Base-by-base conservation (phyloP, 2,888 invertebrate species). In the Aleiodes testaceus region DNA sequence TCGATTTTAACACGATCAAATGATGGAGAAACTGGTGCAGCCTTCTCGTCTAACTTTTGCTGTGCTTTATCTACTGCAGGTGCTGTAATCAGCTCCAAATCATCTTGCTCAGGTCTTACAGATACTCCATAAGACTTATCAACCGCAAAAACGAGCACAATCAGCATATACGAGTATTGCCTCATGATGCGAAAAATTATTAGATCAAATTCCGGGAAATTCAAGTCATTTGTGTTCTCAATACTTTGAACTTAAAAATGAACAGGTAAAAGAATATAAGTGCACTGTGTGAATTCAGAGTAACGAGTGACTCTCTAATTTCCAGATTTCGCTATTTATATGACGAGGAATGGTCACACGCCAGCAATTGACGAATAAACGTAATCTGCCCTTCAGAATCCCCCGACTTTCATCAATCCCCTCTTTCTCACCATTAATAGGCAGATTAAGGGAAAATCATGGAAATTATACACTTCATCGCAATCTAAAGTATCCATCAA, bases 311-410 rank as follows among this genome's bases (percentile, higher is more conserved):
- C 79, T 81, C 82, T 80, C 81, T 72, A 79, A 73, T 79, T 76
- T 76, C 55, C 61, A 36, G 75, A 82, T 82, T 84, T 82, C 84
- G 80, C 82, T 79, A 80, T 84, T 82, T 83, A 83, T 83, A 79
- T 78, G 76, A 1, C 12, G 4, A 16, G 16, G 55, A 30, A 75
- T 65, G 63, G 81, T 80, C 81, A 81, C 80, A 80, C 82, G 74
- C 78, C 77, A 75, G 67, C 63, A 76, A 72, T 71, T 72, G 75
- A 74, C 75, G 68, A 74, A 65, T 74, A 7, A 44, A 50, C 50
- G 52, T 55, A 64, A 72, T 73, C 78, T 72, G 79, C 75, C 78
- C 80, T 79, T 76, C 81, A 80, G 81, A 78, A 76, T 72, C 75
- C 75, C 69, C 72, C 22, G 44, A 64, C 63, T 59, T 67, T 67